Conservation (phyloP, 2,888 invertebrate genomes). For the Dilophus febrilis region DNA sequence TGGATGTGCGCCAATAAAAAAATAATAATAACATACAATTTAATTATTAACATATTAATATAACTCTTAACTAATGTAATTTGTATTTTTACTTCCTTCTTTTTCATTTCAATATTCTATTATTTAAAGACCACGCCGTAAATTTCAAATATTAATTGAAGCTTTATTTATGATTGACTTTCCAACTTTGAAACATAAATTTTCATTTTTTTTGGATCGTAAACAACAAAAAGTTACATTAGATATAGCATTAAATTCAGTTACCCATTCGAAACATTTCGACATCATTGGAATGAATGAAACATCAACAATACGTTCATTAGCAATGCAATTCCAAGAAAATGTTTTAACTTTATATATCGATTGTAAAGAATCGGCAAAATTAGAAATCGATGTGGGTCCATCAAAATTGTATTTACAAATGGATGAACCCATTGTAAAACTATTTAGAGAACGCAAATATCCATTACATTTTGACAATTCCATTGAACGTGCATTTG, state of each 20-base stretch:
- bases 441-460: conserved; percentile 30
- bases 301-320: conserved; percentile 28
- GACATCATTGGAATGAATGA: conserved; percentile 28
- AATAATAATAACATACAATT: no score
- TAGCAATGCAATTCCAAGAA: conserved; percentile 27
- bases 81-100: no score
- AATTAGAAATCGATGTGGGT: conserved; percentile 26
- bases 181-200: conserved; percentile 28
- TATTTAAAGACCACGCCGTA: conserved; percentile 24
- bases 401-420: conserved; percentile 27
- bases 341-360: conserved; percentile 24
- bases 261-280: conserved; percentile 26
- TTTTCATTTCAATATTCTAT: not conserved
- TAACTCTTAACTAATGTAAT: no score
- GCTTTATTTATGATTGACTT: conserved; percentile 32
- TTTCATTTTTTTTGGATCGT: conserved; percentile 30
- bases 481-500: conserved; percentile 25
- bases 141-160: conserved; percentile 28
- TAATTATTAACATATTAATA: no score
- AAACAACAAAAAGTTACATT: conserved; percentile 27
- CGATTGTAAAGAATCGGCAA: conserved; percentile 27
- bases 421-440: conserved; percentile 30
- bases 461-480: conserved; percentile 29
- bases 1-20: no score
- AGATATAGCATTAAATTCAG: conserved; percentile 26